Evolutionary conservation across 2,888 invertebrate genomes (phyloP).

Genomic region (Apotomis capreana): DNA sequence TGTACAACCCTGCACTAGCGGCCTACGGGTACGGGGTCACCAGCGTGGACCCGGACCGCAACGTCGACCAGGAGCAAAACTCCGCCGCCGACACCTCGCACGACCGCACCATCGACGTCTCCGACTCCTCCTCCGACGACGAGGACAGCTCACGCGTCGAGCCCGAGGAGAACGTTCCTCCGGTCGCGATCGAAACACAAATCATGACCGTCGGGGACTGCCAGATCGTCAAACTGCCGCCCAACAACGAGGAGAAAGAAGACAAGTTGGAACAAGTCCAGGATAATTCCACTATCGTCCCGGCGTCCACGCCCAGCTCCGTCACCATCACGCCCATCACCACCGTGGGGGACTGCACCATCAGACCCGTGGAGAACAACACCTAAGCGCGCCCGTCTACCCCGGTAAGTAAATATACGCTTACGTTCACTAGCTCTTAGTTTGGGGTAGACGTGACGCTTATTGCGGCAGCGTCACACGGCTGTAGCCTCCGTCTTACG

Average conservation of each 20-base stretch:
- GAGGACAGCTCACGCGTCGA: slow-evolving; percentile 66
- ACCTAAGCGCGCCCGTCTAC: slow-evolving; percentile 57
- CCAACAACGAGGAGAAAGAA: slow-evolving; percentile 64
- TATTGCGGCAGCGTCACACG: slow-evolving; percentile 46
- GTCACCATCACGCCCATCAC: slow-evolving; percentile 78
- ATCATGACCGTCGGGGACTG: slow-evolving; percentile 82
- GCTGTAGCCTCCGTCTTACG: neutral
- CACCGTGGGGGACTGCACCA: slow-evolving; percentile 79
- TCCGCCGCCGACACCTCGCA: slow-evolving; percentile 58
- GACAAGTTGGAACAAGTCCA: slow-evolving; percentile 59
- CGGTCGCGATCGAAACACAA: slow-evolving; percentile 70
- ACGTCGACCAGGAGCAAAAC: slow-evolving; percentile 63
- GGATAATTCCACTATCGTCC: slow-evolving; percentile 52
- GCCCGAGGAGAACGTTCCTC: slow-evolving; percentile 66
- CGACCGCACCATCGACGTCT: slow-evolving; percentile 76
- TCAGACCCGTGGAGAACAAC: slow-evolving; percentile 73
- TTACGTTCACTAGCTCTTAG: slow-evolving; percentile 31
- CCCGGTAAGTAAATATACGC: slow-evolving; percentile 10
- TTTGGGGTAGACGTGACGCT: slow-evolving; percentile 44
- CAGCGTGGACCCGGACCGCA: slow-evolving; percentile 68
- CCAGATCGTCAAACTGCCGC: slow-evolving; percentile 77
- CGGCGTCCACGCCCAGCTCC: slow-evolving; percentile 65
- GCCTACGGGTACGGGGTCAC: slow-evolving; percentile 69
- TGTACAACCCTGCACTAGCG: slow-evolving; percentile 69
- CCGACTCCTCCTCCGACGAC: slow-evolving; percentile 72